phyloP scores from a whole-genome alignment of 2,888 invertebrate species.

The Diloba caeruleocephala region DNA sequence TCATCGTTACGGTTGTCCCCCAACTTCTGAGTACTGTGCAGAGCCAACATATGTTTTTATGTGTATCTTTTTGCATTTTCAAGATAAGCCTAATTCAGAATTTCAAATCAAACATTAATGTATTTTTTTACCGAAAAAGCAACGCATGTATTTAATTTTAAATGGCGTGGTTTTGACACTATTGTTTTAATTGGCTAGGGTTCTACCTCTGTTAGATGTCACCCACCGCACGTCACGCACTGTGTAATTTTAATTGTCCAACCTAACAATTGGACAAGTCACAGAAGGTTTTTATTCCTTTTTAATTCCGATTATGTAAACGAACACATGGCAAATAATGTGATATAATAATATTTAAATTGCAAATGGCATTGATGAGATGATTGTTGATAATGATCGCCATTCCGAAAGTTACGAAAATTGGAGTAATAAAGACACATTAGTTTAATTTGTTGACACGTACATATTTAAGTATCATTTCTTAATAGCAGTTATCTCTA shows the following conservation, averaged over 20 bases:
- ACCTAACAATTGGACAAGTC: background rate
- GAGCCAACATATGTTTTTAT: conserved; percentile 1
- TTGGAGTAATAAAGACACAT: no score
- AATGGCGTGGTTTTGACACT: no score
- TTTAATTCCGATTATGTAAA: background rate
- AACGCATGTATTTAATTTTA: no score
- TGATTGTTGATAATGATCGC: no score
- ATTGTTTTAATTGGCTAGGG: background rate
- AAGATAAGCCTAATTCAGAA: conserved; percentile 8
- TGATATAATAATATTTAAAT: no score
- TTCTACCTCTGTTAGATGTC: background rate
- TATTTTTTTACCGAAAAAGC: no score
- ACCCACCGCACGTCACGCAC: background rate
- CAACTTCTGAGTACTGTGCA: background rate
- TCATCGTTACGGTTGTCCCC: conserved; percentile 1
- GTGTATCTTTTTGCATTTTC: background rate
- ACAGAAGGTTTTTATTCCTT: no score
- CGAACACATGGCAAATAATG: background rate
- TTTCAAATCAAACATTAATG: background rate
- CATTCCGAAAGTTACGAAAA: no score
- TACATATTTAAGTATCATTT: no score
- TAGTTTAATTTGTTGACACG: no score
- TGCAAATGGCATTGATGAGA: no score
- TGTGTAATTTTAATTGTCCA: background rate
- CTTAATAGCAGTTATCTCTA: no score